Base-by-base conservation (phyloP, 2,113 vertebrate species). In the Gavia stellata region DNA sequence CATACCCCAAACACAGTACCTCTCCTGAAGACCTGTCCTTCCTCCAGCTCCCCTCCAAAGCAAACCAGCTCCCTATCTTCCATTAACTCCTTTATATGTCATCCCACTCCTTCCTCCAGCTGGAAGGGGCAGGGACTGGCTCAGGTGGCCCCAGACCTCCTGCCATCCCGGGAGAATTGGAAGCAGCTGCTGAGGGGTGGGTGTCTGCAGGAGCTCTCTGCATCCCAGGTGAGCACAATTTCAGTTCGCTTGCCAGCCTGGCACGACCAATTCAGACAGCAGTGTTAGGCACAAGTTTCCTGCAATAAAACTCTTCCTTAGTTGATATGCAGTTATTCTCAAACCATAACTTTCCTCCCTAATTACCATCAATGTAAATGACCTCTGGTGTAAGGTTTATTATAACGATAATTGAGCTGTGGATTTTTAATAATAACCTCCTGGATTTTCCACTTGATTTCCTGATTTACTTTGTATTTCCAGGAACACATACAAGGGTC, bases 381-480 rank as follows among this genome's bases (percentile, higher is more conserved):
- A 96, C 84, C 81, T 95, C 91, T 91, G 71, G 74, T 73, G 50
- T 67, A 38, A 95, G 84, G 91, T 90, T 97, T 96, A 92, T 85
- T 50, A 14, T 95, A 88, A 92, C 0, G 44, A 89, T 96, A 95
- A 94, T 42, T n/a, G 81, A 91, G 49, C 55, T 89, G 78, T 88
- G 53, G 83, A 52, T 73, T 97, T 96, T 91, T 89, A 81, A 86
- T 94, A 97, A 82, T 80, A 88, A 63, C 67, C 79, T 95, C 34
- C 88, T 91, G 86, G 89, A 59, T 92, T 95, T 97, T 96, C 87
- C 71, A 86, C 92, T 80, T 95, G 87, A 47, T 95, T 95, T 95
- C 94, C 81, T 91, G 53, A 87, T 94, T 90, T 92, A 62, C 89
- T 95, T 85, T 90, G 6, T 75, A 59, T 89, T 89, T 92, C 55